Percentiles rank a stretch among this genome's conserved stretches.
Conservation (phyloP, 2,113 vertebrate species). For the Gnathonemus longibarbis region DNA sequence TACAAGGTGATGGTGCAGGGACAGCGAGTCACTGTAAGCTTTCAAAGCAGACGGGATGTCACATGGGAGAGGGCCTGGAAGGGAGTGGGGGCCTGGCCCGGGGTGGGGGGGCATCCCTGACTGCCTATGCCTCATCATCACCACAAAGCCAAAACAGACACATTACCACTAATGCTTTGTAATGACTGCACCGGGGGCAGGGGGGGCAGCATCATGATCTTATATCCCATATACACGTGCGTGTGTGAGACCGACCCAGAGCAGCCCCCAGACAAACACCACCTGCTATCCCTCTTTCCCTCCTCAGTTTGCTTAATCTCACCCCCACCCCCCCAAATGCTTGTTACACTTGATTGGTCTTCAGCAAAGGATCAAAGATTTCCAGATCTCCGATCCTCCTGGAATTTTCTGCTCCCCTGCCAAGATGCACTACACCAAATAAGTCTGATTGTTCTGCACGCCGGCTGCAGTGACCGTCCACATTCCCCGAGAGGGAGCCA, state of each 20-base stretch:
- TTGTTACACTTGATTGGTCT: not conserved
- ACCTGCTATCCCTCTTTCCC: not conserved
- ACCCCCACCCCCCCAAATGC: not conserved
- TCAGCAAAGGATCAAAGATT: not conserved
- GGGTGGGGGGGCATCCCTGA: not conserved
- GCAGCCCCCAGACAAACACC: not conserved
- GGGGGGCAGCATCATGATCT: not conserved
- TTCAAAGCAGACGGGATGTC: no score
- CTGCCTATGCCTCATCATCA: not conserved
- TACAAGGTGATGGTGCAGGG: not conserved
- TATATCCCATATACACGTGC: not conserved
- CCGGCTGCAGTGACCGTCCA: not conserved
- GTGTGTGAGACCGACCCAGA: not conserved
- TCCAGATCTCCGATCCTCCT: not conserved
- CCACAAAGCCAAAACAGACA: not conserved
- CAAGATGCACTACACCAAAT: not conserved
- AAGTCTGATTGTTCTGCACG: not conserved
- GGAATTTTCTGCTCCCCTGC: not conserved
- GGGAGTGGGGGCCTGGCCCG: not conserved
- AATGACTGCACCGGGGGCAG: not conserved
- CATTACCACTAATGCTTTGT: conserved; percentile 7
- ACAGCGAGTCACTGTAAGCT: not conserved
- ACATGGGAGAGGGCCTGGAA: no score
- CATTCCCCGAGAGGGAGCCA: not conserved
- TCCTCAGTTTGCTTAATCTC: not conserved